Evolutionary conservation across 1,140 invertebrate genomes (phyloP), one percentile per base, ranked within the genome.

Genomic region (Drosophila pallidifrons): DNA sequence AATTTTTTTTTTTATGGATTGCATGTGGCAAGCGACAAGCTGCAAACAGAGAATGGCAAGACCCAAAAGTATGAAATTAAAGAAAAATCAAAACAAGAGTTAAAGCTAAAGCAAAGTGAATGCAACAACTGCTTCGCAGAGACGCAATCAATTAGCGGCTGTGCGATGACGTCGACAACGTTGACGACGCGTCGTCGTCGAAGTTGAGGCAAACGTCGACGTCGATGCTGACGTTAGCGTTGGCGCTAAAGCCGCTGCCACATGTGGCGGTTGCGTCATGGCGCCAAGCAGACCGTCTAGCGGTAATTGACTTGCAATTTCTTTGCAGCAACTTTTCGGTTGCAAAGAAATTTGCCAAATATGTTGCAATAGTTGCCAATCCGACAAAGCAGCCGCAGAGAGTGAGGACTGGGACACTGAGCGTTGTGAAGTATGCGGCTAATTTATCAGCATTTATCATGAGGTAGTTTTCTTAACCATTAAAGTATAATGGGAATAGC

Each of bases 251-350:
- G 67, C 60, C 41, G 66, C 83, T 80, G 83, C 77, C 82, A 82
- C 83, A 88, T 88, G 80, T 78, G 85, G 80, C 80, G 67, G 64
- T 88, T 88, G 81, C 85, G 85, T 87, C 82, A 87, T 77, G 83
- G 82, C 79, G 82, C 83, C 82, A 83, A 85, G 77, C 79, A 79
- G 77, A 82, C 82, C 83, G 82, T 76, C 82, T 87, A 82, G 46
- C 77, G 61, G 80, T 89, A 88, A 88, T 88, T 88, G 80, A 83
- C 83, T 88, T 83, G 83, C 83, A 88, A 88, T 88, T 88, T 88
- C 83, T 88, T 81, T 88, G 80, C 79, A 75, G 74, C 81, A 81
- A 75, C 77, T 68, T 85, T 81, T 85, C 61, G 81, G 81, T 81
- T 86, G 74, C 81, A 85, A 86, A 86, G 81, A 85, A 85, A 85